Evolutionary conservation across 2,888 invertebrate species (phyloP), one percentile per base, ranked within the genome.

Genomic region (Phengaris alcon): DNA sequence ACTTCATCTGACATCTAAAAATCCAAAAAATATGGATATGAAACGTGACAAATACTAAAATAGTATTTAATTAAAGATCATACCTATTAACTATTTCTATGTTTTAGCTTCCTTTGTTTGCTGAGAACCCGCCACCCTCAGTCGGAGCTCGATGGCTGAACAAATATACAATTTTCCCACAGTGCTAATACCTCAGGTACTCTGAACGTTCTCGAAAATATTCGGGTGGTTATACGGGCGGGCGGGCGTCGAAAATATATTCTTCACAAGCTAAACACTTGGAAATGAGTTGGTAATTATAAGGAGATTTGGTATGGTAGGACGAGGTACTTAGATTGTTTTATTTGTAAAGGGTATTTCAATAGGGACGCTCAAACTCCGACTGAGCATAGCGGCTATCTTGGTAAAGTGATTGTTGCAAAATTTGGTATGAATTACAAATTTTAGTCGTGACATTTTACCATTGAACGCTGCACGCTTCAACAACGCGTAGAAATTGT

Each of bases 91-190:
- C 22, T 13, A 72, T 72, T 52, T 54, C 72, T 70, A 64, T 76
- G 76, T 76, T 76, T 74, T 72, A 54, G 74, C 52, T 72, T n/a
- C 70, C 54, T 76, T 64, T 54, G 72, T 64, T 74, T 68, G 13
- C 54, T n/a, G 74, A 7, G n/a, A 35, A 12, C 35, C 75, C 54
- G 59, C 68, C 48, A 64, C 77, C 79, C 80, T 75, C 78, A 79
- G 79, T 78, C 79, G 78, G 35, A 83, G 84, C 79, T 81, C 68
- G 75, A 76, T 82, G 78, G 81, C 87, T 88, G 88, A 76, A 82
- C 83, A 87, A 87, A 88, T 85, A 87, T 81, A 81, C 77, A 81
- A 83, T 83, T 82, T 87, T 88, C 87, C 86, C 88, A 88, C 86
- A 83, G 84, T 82, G 85, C 85, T 87, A 87, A 87, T 87, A 84